phyloP scores from a whole-genome alignment of 2,888 invertebrate species.

The Calliphora vomitoria region DNA sequence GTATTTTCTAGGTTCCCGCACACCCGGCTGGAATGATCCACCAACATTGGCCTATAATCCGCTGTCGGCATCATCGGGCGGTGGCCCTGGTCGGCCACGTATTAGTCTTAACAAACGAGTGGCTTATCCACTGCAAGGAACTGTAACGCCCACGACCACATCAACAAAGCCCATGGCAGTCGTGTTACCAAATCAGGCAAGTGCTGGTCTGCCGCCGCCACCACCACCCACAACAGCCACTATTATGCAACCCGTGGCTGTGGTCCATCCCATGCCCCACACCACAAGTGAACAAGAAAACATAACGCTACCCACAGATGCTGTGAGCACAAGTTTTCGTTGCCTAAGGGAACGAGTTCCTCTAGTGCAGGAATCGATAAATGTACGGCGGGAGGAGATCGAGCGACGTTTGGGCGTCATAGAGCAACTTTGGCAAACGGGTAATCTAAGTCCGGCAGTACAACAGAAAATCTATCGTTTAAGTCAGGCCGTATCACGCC shows the following conservation, averaged over 20 bases:
- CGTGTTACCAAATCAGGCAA: constrained; percentile 78
- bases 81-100: constrained; percentile 79
- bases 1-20: constrained; percentile 80
- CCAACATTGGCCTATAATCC: constrained; percentile 79
- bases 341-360: constrained; percentile 76
- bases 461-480: constrained; percentile 78
- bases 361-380: constrained; percentile 76
- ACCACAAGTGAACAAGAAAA: constrained; percentile 57
- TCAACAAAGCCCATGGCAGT: constrained; percentile 80
- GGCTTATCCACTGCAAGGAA: constrained; percentile 81
- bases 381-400: constrained; percentile 78
- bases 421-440: constrained; percentile 79
- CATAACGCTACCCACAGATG: constrained; percentile 75
- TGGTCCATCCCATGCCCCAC: constrained; percentile 79
- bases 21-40: constrained; percentile 84
- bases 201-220: constrained; percentile 66
- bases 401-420: constrained; percentile 78
- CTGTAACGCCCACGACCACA: constrained; percentile 64
- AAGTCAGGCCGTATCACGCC: constrained; percentile 75
- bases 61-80: constrained; percentile 72
- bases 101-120: constrained; percentile 83
- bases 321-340: constrained; percentile 73
- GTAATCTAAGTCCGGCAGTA: constrained; percentile 76
- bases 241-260: constrained; percentile 77
- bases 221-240: constrained; percentile 72